A percentile compares a stretch with the other conserved stretches of the same genome.
Conservation (phyloP, 2,888 invertebrate genomes). For the Craniophora ligustri region DNA sequence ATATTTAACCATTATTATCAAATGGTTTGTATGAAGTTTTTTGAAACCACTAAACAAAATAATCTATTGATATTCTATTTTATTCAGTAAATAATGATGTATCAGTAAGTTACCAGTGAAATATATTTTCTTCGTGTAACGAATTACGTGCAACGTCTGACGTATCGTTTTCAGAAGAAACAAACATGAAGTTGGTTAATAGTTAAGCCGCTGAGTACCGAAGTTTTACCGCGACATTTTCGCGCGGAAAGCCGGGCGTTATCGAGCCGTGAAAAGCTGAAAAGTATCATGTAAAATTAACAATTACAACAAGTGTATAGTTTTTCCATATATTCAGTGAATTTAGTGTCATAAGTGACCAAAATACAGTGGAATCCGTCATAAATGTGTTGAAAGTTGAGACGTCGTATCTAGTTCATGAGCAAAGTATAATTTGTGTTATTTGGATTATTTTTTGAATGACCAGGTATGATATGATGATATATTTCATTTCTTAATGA, state of each 20-base stretch:
- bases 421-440: conserved; percentile 74
- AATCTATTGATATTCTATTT: not conserved
- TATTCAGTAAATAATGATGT: not conserved
- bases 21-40: not conserved
- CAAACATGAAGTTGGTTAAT: conserved; percentile 83
- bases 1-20: too few species aligned
- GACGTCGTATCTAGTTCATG: conserved; percentile 68
- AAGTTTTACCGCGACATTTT: conserved; percentile 88
- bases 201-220: conserved; percentile 70
- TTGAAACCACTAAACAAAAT: not conserved
- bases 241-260: conserved; percentile 89
- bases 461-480: conserved; percentile 80
- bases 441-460: conserved; percentile 84
- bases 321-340: conserved; percentile 65
- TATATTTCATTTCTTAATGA: conserved; percentile 57
- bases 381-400: conserved; percentile 63
- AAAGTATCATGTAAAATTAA: conserved; percentile 74
- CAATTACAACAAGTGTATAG: conserved; percentile 61
- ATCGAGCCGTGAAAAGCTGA: conserved; percentile 87
- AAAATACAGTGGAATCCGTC: conserved; percentile 61
- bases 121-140: conserved; percentile 57
- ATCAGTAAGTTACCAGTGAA: not conserved
- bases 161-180: conserved; percentile 84
- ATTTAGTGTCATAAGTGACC: conserved; percentile 58
- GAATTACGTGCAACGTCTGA: conserved; percentile 66